Evolutionary conservation across 2,888 invertebrate species (phyloP).

Genomic region (Sarcophaga carnaria): DNA sequence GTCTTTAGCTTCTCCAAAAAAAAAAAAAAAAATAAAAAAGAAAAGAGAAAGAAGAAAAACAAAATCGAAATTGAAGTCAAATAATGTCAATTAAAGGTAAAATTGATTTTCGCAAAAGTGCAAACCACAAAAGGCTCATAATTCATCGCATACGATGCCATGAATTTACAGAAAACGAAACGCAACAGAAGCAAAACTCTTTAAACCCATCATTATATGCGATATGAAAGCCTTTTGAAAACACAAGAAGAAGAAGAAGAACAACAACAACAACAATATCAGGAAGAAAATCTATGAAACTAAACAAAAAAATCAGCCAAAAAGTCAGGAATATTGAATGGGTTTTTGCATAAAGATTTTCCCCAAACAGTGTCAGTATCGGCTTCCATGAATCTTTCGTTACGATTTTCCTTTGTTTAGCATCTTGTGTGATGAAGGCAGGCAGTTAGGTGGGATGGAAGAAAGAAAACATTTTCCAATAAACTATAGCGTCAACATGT

Average conservation of each 20-base stretch:
- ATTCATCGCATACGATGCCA: not conserved
- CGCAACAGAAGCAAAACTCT: not conserved
- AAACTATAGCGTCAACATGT: conserved; percentile 36
- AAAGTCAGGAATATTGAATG: not conserved
- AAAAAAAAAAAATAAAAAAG: too few relatives aligned
- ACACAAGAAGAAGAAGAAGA: not conserved
- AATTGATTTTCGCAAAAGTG: conserved; percentile 9
- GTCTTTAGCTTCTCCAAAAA: too few relatives aligned
- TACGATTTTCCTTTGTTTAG: not conserved
- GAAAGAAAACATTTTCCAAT: conserved; percentile 42
- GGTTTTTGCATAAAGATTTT: not conserved
- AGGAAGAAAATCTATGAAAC: not conserved
- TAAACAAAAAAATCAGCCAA: not conserved
- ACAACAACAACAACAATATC: too few relatives aligned
- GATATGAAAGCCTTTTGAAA: not conserved
- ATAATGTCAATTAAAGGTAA: conserved; percentile 39
- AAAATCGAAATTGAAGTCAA: conserved; percentile 26
- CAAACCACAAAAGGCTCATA: not conserved
- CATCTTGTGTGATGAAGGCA: not conserved
- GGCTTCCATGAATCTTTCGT: conserved; percentile 2
- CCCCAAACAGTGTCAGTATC: not conserved
- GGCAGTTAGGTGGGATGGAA: not conserved
- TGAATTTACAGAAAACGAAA: not conserved
- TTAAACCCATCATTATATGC: not conserved
- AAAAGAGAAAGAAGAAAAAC: not conserved